Percentiles rank a stretch among this genome's conserved stretches.
phyloP scores from a whole-genome alignment of 2,888 invertebrate species.

The Ichneumoninae sp. region DNA sequence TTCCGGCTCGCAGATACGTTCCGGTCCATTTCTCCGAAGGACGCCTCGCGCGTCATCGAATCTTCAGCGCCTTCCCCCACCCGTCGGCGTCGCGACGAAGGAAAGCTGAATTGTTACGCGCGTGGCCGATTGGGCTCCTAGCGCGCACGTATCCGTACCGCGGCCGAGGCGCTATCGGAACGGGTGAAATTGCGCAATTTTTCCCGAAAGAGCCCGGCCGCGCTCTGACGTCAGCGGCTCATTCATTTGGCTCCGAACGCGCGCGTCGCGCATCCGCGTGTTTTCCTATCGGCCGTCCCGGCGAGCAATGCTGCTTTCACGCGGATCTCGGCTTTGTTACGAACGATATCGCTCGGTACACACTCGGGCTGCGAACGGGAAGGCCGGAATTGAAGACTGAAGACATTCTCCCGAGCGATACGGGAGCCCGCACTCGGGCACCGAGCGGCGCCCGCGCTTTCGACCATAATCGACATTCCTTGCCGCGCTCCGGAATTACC shows the following conservation, averaged over 20 bases:
- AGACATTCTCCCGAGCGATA: constrained; percentile 25
- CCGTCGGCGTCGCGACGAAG: constrained; percentile 5
- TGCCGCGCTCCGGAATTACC: background rate
- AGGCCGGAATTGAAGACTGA: constrained; percentile 41
- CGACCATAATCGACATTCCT: constrained; percentile 28
- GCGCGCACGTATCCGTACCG: background rate
- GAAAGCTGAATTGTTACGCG: constrained; percentile 64
- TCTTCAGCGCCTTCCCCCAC: constrained; percentile 55
- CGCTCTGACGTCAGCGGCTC: constrained; percentile 82
- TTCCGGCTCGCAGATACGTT: constrained; percentile 60
- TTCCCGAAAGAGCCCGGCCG: constrained; percentile 71
- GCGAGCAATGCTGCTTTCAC: constrained; percentile 80
- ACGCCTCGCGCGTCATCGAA: constrained; percentile 60
- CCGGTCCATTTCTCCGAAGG: constrained; percentile 47
- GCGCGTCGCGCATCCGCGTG: constrained; percentile 38
- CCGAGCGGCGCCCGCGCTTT: constrained; percentile 22
- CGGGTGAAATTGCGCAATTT: constrained; percentile 84
- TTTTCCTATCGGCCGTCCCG: constrained; percentile 22
- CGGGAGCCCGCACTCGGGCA: background rate
- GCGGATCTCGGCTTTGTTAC: constrained; percentile 82
- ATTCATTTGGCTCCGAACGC: constrained; percentile 73
- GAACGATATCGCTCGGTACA: constrained; percentile 46
- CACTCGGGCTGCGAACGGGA: background rate
- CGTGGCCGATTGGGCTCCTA: constrained; percentile 62
- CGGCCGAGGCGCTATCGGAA: constrained; percentile 45